Percentiles rank a stretch among this genome's conserved stretches.
phyloP scores from a whole-genome alignment of 2,797 vertebrate genomes.

The Hypotaenidia philippensis region DNA sequence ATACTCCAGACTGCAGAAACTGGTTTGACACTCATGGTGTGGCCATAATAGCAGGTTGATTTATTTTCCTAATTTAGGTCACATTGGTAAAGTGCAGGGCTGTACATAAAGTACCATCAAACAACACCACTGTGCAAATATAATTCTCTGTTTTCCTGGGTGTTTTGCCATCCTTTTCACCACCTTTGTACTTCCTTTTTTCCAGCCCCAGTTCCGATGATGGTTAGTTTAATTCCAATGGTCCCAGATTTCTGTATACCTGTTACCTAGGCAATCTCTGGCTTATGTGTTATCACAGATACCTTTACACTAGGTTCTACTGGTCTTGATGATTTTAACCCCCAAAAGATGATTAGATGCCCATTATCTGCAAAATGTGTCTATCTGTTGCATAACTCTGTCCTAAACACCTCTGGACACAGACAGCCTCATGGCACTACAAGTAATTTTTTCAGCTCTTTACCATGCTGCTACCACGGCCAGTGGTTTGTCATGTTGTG shows the following conservation, averaged over 20 bases:
- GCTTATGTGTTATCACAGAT: not conserved
- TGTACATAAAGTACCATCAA: not conserved
- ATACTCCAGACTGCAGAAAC: not conserved
- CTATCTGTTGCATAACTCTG: not conserved
- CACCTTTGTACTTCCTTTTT: not conserved
- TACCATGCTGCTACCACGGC: not conserved
- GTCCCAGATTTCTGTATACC: not conserved
- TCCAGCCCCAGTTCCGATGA: not conserved
- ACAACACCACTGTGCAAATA: not conserved
- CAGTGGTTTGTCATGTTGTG: not conserved
- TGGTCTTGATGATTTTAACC: not conserved
- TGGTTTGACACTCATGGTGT: not conserved
- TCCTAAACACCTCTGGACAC: not conserved
- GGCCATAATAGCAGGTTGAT: not conserved
- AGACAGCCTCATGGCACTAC: not conserved
- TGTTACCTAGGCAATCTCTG: not conserved
- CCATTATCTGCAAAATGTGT: not conserved
- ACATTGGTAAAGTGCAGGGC: not conserved
- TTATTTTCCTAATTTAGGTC: not conserved
- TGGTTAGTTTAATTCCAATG: not conserved
- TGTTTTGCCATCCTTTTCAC: not conserved
- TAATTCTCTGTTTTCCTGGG: not conserved
- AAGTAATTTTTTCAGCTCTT: not conserved
- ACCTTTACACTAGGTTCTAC: not conserved
- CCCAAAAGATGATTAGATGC: not conserved